These are phyloP conservation scores for Nephotettix cincticeps DNA, from an alignment of 1,140 invertebrate species.

Conservation along the genomic window DNA sequence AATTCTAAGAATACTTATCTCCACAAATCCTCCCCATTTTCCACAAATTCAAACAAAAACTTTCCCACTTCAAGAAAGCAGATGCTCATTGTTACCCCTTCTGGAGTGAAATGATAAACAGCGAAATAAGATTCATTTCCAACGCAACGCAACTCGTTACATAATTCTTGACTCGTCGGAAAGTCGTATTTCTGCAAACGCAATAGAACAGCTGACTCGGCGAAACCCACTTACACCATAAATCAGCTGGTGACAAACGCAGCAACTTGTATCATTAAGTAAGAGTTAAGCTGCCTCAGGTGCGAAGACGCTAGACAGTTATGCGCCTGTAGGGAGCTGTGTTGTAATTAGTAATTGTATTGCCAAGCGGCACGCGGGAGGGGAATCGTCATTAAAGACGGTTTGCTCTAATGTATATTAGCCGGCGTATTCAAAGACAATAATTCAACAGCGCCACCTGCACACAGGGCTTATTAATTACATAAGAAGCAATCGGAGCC, in stretches of 20 bases:
- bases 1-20: too few relatives aligned
- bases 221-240: too few relatives aligned
- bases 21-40: too few relatives aligned
- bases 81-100: too few relatives aligned
- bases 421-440: conserved; percentile 19
- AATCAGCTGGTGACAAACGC: background rate
- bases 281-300: conserved; percentile 19
- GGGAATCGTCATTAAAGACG: conserved; percentile 28
- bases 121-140: too few relatives aligned
- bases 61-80: too few relatives aligned
- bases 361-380: background rate
- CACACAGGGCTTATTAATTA: conserved; percentile 18
- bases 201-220: too few relatives aligned
- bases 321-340: background rate
- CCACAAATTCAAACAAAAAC: too few relatives aligned
- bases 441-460: conserved; percentile 13
- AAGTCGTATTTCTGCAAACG: too few relatives aligned
- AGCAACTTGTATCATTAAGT: conserved; percentile 10
- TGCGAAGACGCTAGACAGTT: conserved; percentile 18
- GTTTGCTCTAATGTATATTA: conserved; percentile 19
- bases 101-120: too few relatives aligned
- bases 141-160: too few relatives aligned
- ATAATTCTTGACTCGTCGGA: too few relatives aligned
- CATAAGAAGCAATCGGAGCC: conserved; percentile 23
- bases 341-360: conserved; percentile 29